These are phyloP conservation scores for Nesospiza acunhae DNA, from an alignment of 2,113 vertebrate species.

Conservation along the genomic window DNA sequence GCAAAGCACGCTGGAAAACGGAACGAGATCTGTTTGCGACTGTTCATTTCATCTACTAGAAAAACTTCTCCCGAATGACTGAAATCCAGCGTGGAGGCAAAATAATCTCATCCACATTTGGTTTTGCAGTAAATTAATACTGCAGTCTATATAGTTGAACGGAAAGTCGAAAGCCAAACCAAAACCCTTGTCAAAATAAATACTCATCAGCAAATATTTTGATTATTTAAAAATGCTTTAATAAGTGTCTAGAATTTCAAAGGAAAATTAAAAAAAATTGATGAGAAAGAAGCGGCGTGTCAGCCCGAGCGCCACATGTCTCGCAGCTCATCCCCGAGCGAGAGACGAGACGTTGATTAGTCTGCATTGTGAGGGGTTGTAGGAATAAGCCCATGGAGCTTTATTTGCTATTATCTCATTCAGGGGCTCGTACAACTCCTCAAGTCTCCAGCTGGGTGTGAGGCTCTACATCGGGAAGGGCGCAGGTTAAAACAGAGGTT, in stretches of 20 bases:
- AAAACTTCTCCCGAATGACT: constrained; percentile 41
- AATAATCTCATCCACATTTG: constrained; percentile 66
- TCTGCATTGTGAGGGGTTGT: not conserved
- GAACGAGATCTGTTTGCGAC: constrained; percentile 23
- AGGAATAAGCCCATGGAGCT: not conserved
- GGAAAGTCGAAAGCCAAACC: constrained; percentile 70
- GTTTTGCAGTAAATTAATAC: constrained; percentile 60
- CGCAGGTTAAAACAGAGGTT: accelerated
- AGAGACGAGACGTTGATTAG: not conserved
- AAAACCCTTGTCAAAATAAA: constrained; percentile 80
- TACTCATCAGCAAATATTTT: constrained; percentile 82
- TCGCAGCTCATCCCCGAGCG: not conserved
- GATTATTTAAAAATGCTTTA: constrained; percentile 77
- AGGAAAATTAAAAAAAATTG: not conserved
- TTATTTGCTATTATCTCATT: not conserved
- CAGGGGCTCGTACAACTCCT: not conserved
- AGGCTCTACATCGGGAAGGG: not conserved
- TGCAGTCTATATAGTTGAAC: constrained; percentile 50
- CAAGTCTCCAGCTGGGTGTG: too few species aligned
- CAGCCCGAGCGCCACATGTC: not conserved
- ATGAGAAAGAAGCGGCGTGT: not conserved
- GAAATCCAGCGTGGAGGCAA: constrained; percentile 25
- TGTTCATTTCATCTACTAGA: constrained; percentile 11
- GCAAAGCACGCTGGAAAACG: not conserved
- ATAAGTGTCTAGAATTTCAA: constrained; percentile 51